A percentile compares a stretch with the other conserved stretches of the same genome.
Evolutionary conservation across 2,888 invertebrate species (phyloP).

Genomic region (Drosophila kuntzei): DNA sequence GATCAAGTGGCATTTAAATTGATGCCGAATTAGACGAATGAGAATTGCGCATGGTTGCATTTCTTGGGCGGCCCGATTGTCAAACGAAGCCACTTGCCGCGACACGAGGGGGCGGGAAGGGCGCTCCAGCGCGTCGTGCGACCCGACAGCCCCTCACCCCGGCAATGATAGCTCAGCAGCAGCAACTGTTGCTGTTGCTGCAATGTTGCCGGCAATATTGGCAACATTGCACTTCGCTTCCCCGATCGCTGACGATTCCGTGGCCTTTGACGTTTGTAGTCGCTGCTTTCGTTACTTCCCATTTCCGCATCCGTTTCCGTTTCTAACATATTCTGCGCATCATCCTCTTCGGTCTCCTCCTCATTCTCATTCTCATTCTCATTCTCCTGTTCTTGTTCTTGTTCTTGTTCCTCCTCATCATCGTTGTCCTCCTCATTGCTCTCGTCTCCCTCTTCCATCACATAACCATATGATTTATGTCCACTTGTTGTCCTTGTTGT

Average conservation of each 20-base stretch:
- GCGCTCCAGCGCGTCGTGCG: slow-evolving; percentile 93
- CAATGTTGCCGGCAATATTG: slow-evolving; percentile 56
- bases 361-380: slow-evolving; percentile 37
- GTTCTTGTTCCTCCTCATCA: slow-evolving; percentile 53
- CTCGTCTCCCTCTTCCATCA: slow-evolving; percentile 33
- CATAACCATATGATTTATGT: slow-evolving; percentile 33
- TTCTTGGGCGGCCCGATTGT: slow-evolving; percentile 85
- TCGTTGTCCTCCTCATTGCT: slow-evolving; percentile 47
- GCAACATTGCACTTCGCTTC: slow-evolving; percentile 45
- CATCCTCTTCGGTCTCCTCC: slow-evolving; percentile 70
- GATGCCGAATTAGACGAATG: slow-evolving; percentile 84
- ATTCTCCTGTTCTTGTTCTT: slow-evolving; percentile 48
- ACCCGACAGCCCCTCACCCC: slow-evolving; percentile 92
- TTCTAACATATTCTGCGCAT: slow-evolving; percentile 13
- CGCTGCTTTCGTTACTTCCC: slow-evolving; percentile 70
- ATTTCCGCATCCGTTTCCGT: slow-evolving; percentile 18
- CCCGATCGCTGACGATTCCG: slow-evolving; percentile 43
- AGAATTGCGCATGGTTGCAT: slow-evolving; percentile 85
- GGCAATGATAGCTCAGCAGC: slow-evolving; percentile 87
- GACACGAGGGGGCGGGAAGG: slow-evolving; percentile 93
- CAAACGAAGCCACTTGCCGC: slow-evolving; percentile 93
- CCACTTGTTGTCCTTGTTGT: slow-evolving; percentile 52
- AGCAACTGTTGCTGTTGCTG: slow-evolving; percentile 44
- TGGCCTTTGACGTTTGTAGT: slow-evolving; percentile 64
- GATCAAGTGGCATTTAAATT: neutral